phyloP scores from a whole-genome alignment of 2,113 vertebrate species.

The Grantiella picta region DNA sequence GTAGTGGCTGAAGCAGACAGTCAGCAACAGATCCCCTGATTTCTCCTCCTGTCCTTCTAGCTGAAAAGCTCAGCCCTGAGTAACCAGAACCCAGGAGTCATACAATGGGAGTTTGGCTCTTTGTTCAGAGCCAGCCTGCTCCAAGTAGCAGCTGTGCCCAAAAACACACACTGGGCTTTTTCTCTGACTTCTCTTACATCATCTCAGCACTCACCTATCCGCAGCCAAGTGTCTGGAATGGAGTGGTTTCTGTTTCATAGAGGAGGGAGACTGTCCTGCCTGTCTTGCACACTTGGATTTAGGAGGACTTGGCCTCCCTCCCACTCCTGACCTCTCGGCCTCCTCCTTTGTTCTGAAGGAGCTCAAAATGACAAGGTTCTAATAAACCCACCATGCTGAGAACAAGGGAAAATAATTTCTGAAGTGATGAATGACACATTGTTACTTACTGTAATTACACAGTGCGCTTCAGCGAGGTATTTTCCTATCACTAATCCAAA shows the following conservation, averaged over 20 bases:
- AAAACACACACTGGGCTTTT: neutral
- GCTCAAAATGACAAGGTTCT: neutral
- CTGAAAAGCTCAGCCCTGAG: neutral
- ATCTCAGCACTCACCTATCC: neutral
- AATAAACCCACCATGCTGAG: neutral
- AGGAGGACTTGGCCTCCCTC: neutral
- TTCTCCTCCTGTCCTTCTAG: neutral
- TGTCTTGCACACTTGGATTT: neutral
- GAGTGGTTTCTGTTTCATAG: neutral
- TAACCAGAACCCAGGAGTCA: neutral
- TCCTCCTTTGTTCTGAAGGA: neutral
- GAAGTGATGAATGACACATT: conserved; percentile 17
- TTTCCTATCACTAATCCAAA: neutral
- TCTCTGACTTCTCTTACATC: neutral
- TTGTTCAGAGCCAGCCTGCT: neutral
- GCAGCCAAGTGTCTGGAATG: neutral
- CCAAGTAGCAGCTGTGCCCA: neutral
- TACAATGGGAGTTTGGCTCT: neutral
- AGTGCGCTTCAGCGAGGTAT: neutral
- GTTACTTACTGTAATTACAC: conserved; percentile 7
- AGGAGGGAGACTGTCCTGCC: neutral
- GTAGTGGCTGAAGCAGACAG: neutral
- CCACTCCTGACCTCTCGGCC: neutral
- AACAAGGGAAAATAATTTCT: neutral
- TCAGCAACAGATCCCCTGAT: neutral